These are phyloP conservation scores for Oeneis ivallda DNA, from an alignment of 2,888 invertebrate genomes.

Conservation along the genomic window DNA sequence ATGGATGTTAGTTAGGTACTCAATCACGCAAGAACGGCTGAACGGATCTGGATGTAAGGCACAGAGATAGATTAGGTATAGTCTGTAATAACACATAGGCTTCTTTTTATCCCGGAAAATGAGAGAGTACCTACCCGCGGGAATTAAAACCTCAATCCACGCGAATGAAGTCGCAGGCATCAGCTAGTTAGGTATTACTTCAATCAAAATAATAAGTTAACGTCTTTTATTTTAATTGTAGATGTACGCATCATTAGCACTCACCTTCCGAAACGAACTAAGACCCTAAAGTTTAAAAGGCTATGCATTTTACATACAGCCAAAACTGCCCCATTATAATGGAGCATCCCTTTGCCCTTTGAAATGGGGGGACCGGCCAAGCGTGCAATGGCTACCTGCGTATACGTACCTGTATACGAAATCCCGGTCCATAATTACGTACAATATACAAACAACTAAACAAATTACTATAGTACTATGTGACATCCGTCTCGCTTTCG, in stretches of 20 bases:
- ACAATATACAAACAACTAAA: constrained; percentile 55
- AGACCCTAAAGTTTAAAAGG: constrained; percentile 58
- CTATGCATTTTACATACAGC: constrained; percentile 54
- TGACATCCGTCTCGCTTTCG: constrained; percentile 62
- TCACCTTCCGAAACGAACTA: constrained; percentile 64
- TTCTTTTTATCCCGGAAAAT: too few species aligned
- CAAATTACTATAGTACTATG: constrained; percentile 53
- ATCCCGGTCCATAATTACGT: constrained; percentile 71
- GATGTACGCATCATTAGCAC: constrained; percentile 64
- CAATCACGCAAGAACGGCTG: too few species aligned
- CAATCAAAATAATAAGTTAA: constrained; percentile 2
- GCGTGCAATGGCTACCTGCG: constrained; percentile 72
- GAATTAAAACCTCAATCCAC: too few species aligned
- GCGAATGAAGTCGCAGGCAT: too few species aligned
- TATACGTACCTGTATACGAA: constrained; percentile 61
- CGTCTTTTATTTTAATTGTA: constrained; percentile 53
- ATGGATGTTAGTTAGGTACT: too few species aligned
- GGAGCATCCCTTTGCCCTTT: constrained; percentile 68
- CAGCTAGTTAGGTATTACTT: too few species aligned
- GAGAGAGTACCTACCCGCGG: too few species aligned
- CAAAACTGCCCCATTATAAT: constrained; percentile 58
- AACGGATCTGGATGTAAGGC: too few species aligned
- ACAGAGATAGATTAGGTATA: too few species aligned
- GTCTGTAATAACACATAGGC: too few species aligned
- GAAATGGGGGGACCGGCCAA: constrained; percentile 73